A percentile compares a stretch with the other conserved stretches of the same genome.
These are phyloP conservation scores for Aptenodytes patagonicus DNA, from an alignment of 2,113 vertebrate species.

Conservation along the genomic window DNA sequence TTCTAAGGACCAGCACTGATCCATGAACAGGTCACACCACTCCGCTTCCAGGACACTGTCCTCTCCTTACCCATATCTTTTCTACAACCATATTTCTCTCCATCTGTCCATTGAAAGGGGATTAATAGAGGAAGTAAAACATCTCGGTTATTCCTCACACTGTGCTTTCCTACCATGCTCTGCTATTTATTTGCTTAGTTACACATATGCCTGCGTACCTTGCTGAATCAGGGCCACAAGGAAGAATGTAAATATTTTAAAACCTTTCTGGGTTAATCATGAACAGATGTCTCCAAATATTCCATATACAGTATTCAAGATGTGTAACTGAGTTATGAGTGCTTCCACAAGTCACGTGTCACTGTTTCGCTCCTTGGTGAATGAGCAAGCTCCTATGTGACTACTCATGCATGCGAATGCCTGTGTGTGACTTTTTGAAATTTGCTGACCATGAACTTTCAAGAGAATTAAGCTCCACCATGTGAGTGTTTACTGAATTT, in stretches of 20 bases:
- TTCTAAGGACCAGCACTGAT: background rate
- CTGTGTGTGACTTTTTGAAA: background rate
- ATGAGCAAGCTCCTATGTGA: background rate
- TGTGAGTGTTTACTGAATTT: background rate
- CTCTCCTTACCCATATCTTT: background rate
- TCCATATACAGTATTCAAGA: constrained; percentile 5
- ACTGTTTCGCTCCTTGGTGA: background rate
- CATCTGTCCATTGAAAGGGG: background rate
- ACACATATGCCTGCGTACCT: background rate
- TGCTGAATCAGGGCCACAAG: constrained; percentile 20
- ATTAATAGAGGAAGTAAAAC: background rate
- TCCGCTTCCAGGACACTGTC: background rate
- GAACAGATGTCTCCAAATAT: constrained; percentile 28
- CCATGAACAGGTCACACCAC: background rate
- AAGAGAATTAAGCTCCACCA: background rate
- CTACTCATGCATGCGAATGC: background rate
- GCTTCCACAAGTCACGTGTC: background rate
- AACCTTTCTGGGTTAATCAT: constrained; percentile 30
- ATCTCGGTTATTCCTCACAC: background rate
- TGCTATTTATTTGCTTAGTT: constrained; percentile 35
- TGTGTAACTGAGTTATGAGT: background rate
- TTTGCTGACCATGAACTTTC: background rate
- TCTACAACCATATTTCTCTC: background rate
- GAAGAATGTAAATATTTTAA: constrained; percentile 54
- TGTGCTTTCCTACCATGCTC: background rate